phyloP scores from a whole-genome alignment of 2,113 vertebrate species.

The Hippocampus barbouri region DNA sequence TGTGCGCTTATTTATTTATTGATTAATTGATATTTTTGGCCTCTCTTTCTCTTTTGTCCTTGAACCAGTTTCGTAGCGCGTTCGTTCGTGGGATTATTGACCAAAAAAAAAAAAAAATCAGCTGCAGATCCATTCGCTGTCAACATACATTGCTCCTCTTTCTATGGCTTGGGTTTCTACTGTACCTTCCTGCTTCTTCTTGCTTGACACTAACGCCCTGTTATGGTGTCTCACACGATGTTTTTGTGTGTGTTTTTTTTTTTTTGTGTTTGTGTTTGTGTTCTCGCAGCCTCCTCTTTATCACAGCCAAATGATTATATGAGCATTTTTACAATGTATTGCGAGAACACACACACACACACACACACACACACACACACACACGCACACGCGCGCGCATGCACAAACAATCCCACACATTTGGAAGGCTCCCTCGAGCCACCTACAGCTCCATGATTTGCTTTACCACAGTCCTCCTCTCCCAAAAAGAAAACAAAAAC shows the following conservation, averaged over 20 bases:
- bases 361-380: too few species aligned
- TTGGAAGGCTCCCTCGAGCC: conserved; percentile 32
- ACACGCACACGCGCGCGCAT: too few species aligned
- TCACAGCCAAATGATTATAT: conserved; percentile 40
- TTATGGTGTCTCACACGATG: neutral
- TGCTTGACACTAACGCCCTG: too few species aligned
- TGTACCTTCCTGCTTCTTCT: neutral
- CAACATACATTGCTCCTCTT: too few species aligned
- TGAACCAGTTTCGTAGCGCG: neutral
- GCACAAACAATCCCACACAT: conserved; percentile 48
- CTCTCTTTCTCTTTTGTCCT: neutral
- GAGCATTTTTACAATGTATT: conserved; percentile 31
- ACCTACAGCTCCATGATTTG: conserved; percentile 47
- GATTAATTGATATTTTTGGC: neutral
- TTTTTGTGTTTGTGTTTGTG: neutral
- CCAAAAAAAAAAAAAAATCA: too few species aligned
- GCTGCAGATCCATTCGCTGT: too few species aligned
- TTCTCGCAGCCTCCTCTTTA: conserved; percentile 4
- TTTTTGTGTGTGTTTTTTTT: neutral
- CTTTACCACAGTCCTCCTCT: conserved; percentile 47
- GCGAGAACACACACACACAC: neutral
- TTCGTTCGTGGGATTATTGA: too few species aligned
- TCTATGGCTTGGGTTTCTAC: too few species aligned
- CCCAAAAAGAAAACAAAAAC: conserved; percentile 11
- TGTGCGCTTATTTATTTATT: conserved; percentile 12